Percentiles rank a stretch among this genome's conserved stretches.
These are phyloP conservation scores for Mallotus villosus DNA, from an alignment of 2,797 vertebrate genomes.

Conservation along the genomic window DNA sequence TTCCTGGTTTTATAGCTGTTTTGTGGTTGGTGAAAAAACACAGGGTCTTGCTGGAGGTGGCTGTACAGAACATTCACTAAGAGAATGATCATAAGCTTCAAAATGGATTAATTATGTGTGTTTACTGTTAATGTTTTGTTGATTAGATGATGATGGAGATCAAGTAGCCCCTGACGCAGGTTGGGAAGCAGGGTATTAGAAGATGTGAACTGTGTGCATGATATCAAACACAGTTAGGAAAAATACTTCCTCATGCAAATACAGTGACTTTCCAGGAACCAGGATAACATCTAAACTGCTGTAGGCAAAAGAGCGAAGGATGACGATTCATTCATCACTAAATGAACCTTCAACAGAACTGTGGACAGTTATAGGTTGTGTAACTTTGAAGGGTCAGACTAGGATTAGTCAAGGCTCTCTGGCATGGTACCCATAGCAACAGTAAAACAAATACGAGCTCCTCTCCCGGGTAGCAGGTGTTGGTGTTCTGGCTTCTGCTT, in stretches of 20 bases:
- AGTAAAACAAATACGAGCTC: slow-evolving; percentile 7
- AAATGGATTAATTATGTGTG: not conserved
- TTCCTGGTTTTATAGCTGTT: no score
- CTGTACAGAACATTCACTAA: no score
- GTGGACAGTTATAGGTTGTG: no score
- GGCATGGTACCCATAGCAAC: slow-evolving; percentile 3
- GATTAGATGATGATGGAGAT: no score
- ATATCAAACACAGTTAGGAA: not conserved
- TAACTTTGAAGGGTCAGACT: no score
- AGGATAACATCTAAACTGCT: not conserved
- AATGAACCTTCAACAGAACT: no score
- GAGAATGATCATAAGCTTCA: not conserved
- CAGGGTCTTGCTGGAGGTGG: no score
- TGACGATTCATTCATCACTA: no score
- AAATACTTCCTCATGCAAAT: slow-evolving; percentile 25
- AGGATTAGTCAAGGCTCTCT: not conserved
- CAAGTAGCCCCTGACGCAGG: no score
- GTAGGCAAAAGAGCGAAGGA: not conserved
- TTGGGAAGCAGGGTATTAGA: no score
- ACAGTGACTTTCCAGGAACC: slow-evolving; percentile 10
- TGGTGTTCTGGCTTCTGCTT: not conserved
- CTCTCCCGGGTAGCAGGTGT: not conserved
- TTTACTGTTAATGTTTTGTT: not conserved
- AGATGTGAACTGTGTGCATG: no score
- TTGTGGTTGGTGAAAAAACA: no score